phyloP scores from a whole-genome alignment of 2,888 invertebrate genomes.

The Eledona agricola region DNA sequence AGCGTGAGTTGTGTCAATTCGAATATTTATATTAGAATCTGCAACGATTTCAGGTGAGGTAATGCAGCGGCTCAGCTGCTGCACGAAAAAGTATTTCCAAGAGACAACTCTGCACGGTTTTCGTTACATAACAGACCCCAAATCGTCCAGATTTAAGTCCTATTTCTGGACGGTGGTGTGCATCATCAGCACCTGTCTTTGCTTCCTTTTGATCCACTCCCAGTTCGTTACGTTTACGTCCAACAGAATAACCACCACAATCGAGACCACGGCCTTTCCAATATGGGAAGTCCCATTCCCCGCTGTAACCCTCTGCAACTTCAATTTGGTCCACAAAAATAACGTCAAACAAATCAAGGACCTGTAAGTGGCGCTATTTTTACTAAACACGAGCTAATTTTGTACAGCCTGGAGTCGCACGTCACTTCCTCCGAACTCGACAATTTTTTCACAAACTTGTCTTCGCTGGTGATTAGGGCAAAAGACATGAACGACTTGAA shows the following conservation, averaged over 20 bases:
- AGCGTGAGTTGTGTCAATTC: not conserved
- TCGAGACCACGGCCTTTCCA: conserved; percentile 37
- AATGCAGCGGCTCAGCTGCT: not conserved
- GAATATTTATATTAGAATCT: not conserved
- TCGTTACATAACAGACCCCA: conserved; percentile 40
- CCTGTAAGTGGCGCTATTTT: conserved; percentile 32
- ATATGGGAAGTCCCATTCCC: conserved; percentile 44
- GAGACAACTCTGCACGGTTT: conserved; percentile 42
- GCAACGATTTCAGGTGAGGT: conserved; percentile 13
- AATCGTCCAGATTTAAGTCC: conserved; percentile 35
- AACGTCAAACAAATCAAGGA: conserved; percentile 25
- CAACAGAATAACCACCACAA: conserved; percentile 38
- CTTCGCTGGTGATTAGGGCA: conserved; percentile 9
- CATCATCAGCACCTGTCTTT: conserved; percentile 26
- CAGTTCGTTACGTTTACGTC: conserved; percentile 33
- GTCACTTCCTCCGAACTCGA: conserved; percentile 6
- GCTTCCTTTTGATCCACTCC: conserved; percentile 32
- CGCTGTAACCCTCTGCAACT: conserved; percentile 43
- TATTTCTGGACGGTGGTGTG: conserved; percentile 41
- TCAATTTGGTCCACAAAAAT: conserved; percentile 39
- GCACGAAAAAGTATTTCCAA: conserved; percentile 52
- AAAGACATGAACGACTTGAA: not conserved
- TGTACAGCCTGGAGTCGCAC: not conserved
- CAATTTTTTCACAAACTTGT: conserved; percentile 34
- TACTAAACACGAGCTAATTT: conserved; percentile 4